Conservation (phyloP, 2,888 invertebrate species). For the Mythimna albipuncta region DNA sequence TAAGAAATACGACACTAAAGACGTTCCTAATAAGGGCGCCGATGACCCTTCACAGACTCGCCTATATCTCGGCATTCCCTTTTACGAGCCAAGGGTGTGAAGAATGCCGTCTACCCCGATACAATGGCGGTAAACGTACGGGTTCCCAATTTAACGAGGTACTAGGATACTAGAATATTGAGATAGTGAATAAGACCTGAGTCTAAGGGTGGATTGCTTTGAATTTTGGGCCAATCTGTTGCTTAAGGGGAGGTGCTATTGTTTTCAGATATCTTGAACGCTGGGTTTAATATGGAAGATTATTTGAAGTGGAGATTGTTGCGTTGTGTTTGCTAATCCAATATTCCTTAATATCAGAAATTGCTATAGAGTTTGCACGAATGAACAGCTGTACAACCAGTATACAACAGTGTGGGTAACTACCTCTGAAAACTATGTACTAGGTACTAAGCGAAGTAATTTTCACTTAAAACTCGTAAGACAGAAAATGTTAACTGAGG, state of each 20-base stretch:
- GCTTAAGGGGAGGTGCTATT: conserved; percentile 47
- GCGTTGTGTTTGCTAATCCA: conserved; percentile 1
- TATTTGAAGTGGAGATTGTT: conserved; percentile 16
- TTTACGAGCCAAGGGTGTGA: conserved; percentile 78
- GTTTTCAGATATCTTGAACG: conserved; percentile 31
- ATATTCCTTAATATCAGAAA: conserved; percentile 2
- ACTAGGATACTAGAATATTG: conserved; percentile 61
- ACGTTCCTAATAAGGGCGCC: conserved; percentile 72
- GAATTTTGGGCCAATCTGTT: conserved; percentile 48
- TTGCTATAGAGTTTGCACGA: conserved; percentile 8
- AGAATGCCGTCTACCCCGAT: conserved; percentile 74
- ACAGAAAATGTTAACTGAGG: conserved; percentile 10
- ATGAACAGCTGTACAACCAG: background rate
- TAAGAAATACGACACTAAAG: conserved; percentile 68
- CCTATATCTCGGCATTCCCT: conserved; percentile 72
- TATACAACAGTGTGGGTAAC: background rate
- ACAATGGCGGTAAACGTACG: conserved; percentile 70
- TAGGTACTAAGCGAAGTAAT: background rate
- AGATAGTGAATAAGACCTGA: conserved; percentile 65
- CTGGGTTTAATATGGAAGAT: conserved; percentile 29
- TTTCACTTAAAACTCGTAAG: conserved; percentile 3
- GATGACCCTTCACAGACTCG: conserved; percentile 72
- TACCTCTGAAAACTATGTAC: background rate
- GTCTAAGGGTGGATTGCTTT: conserved; percentile 48
- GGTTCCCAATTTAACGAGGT: conserved; percentile 69